Evolutionary conservation across 1,140 invertebrate genomes (phyloP).

Genomic region (Zaprionus lachaisei): DNA sequence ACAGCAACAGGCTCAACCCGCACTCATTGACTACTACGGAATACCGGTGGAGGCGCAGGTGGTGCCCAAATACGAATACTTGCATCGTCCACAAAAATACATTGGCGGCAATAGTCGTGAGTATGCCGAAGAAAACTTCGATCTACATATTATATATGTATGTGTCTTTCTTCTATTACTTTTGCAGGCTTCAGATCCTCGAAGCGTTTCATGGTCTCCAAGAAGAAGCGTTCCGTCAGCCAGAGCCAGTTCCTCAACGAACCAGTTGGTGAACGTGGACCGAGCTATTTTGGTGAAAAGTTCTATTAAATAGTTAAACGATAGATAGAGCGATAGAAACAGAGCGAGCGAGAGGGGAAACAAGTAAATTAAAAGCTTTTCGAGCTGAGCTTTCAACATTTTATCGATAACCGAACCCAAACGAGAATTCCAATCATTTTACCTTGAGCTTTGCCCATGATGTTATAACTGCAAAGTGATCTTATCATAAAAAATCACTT

Average conservation of each 20-base stretch:
- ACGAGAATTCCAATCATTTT: slow-evolving; percentile 30
- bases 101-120: slow-evolving; percentile 58
- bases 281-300: slow-evolving; percentile 74
- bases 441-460: slow-evolving; percentile 8
- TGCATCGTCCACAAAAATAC: slow-evolving; percentile 74
- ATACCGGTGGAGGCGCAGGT: slow-evolving; percentile 70
- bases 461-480: neutral
- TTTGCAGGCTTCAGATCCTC: slow-evolving; percentile 61
- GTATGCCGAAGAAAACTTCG: neutral
- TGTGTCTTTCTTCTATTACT: neutral
- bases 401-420: slow-evolving; percentile 32
- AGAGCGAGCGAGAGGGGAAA: slow-evolving; percentile 34
- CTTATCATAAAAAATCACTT: neutral
- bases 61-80: slow-evolving; percentile 75
- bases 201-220: slow-evolving; percentile 82
- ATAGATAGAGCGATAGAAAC: slow-evolving; percentile 21
- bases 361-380: slow-evolving; percentile 40
- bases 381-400: slow-evolving; percentile 39
- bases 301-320: slow-evolving; percentile 60
- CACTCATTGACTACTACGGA: slow-evolving; percentile 77
- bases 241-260: slow-evolving; percentile 68
- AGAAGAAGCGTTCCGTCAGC: slow-evolving; percentile 80
- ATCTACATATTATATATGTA: neutral
- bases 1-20: slow-evolving; percentile 38
- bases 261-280: slow-evolving; percentile 61